Evolutionary conservation across 2,113 vertebrate genomes (phyloP).

Genomic region (Anguilla japonica): DNA sequence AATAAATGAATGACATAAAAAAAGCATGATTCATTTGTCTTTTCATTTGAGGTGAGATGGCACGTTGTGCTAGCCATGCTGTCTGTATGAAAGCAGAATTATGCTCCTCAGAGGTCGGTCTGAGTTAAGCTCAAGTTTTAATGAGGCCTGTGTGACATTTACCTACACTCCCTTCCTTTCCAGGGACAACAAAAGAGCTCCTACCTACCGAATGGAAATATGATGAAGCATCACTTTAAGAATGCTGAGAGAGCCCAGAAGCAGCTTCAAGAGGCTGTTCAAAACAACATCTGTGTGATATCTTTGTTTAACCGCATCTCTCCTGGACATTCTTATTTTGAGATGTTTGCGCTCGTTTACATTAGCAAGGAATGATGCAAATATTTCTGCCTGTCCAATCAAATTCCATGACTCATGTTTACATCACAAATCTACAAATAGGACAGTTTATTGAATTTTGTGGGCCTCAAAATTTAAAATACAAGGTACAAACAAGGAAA

Average conservation of each 20-base stretch:
- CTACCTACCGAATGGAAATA: constrained; percentile 29
- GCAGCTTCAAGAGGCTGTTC: constrained; percentile 22
- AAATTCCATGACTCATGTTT: background rate
- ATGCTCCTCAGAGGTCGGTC: constrained; percentile 10
- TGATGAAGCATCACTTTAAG: constrained; percentile 16
- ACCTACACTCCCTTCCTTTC: constrained; percentile 20
- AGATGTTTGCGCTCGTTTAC: background rate
- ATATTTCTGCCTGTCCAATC: background rate
- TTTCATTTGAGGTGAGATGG: background rate
- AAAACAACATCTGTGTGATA: constrained; percentile 25
- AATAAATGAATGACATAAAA: background rate
- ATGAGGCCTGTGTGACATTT: constrained; percentile 46
- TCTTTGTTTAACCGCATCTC: constrained; percentile 30
- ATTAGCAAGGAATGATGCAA: background rate
- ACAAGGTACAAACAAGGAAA: background rate
- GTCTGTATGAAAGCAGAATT: background rate
- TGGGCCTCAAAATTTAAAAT: background rate
- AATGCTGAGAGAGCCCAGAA: constrained; percentile 10
- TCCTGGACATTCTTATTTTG: background rate
- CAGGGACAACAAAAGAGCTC: constrained; percentile 17
- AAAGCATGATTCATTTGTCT: constrained; percentile 13
- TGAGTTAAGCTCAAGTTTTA: constrained; percentile 20
- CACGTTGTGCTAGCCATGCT: background rate
- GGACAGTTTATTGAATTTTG: background rate
- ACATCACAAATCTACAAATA: background rate